A percentile compares a stretch with the other conserved stretches of the same genome.
These are phyloP conservation scores for Cyphomyrus discorhynchus DNA, from an alignment of 2,113 vertebrate genomes.

Conservation along the genomic window DNA sequence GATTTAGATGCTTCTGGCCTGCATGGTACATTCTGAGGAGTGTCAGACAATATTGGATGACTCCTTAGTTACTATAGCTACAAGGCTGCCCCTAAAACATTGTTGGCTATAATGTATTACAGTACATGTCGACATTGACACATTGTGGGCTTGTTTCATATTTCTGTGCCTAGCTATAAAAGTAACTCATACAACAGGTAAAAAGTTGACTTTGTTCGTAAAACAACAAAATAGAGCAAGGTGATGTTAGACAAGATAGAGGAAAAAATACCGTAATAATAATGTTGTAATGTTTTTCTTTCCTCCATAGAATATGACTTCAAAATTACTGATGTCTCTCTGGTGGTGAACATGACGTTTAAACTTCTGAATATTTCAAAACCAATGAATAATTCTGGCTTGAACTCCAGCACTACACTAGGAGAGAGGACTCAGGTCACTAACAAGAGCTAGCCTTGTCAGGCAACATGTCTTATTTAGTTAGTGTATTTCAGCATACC, in stretches of 20 bases:
- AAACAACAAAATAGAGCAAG: background rate
- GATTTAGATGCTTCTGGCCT: background rate
- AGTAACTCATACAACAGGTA: background rate
- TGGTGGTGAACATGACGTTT: background rate
- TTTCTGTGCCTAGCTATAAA: background rate
- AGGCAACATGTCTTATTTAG: background rate
- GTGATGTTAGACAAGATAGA: background rate
- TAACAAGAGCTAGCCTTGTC: background rate
- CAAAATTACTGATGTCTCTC: background rate
- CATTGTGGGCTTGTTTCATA: background rate
- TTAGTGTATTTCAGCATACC: background rate
- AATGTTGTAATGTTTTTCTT: background rate
- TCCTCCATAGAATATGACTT: background rate
- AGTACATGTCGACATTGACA: background rate
- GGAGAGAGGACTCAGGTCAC: background rate
- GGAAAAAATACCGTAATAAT: background rate
- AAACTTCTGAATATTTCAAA: background rate
- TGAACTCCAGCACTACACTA: background rate
- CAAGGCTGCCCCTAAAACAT: background rate
- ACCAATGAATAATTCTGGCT: constrained; percentile 7
- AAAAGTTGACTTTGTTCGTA: background rate
- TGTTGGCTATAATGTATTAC: background rate
- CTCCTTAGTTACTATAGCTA: constrained; percentile 12
- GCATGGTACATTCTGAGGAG: background rate
- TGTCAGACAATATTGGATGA: background rate